Evolutionary conservation across 2,113 vertebrate genomes (phyloP).

Genomic region (Camelus bactrianus): DNA sequence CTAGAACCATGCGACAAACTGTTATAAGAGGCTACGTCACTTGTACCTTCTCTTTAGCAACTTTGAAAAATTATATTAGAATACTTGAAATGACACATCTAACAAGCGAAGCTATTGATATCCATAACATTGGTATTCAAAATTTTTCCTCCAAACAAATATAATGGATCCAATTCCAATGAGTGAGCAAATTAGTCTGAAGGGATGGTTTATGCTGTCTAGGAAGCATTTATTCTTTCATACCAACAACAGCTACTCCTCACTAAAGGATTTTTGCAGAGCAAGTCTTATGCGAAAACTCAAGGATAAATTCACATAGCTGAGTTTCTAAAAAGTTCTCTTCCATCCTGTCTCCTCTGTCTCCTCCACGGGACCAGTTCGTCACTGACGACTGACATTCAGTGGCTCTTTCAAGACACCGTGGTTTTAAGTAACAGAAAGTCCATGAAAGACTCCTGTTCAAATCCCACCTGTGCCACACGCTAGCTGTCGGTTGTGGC

Average conservation of each 20-base stretch:
- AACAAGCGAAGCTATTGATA: not conserved
- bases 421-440: not conserved
- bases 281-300: not conserved
- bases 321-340: not conserved
- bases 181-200: not conserved
- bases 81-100: not conserved
- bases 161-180: not conserved
- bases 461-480: not conserved
- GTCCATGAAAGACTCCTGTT: not conserved
- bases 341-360: not conserved
- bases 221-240: too few relatives aligned
- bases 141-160: not conserved
- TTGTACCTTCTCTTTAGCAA: not conserved
- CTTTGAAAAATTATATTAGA: not conserved
- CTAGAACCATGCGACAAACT: not conserved
- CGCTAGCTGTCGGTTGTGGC: not conserved
- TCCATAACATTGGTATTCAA: not conserved
- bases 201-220: too few relatives aligned
- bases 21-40: not conserved
- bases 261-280: not conserved
- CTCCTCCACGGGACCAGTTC: not conserved
- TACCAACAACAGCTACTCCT: not conserved
- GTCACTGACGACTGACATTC: not conserved
- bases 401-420: not conserved
- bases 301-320: not conserved